Evolutionary conservation across 2,797 vertebrate genomes (phyloP), one percentile per base, ranked within the genome.

Genomic region (Amblyopsis hoosieri): DNA sequence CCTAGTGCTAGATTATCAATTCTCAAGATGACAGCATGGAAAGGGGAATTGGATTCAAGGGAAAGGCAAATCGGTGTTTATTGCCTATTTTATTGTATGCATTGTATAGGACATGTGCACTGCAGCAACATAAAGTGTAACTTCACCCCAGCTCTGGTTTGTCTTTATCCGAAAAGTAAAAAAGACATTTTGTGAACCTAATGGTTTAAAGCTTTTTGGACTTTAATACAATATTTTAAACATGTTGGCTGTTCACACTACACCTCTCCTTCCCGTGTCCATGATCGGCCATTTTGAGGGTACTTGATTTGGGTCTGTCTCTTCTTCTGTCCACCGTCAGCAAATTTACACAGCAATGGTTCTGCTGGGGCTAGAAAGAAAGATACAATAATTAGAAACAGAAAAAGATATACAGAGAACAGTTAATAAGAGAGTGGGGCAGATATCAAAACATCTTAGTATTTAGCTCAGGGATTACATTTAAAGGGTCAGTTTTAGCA

Each of bases 271-370:
- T 99, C 97, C 85, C 97, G 92, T 84, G 95, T 94, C 97, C 97
- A 99, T 1, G 95, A 94, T 86, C 97, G 94, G 72, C 97, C 96
- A 70, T 99, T 99, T 86, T 98, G 97, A 73, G 96, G 95, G 85
- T 98, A 98, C 92, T 99, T 99, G 90, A 95, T 95, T 93, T 98
- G 97, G 91, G 95, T 98, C 91, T 98, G 97, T 67, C 97, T 91
- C 91, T 99, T 99, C 90, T 99, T 99, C 91, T 99, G 97, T 78
- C 97, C 97, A 88, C 97, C 97, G 62, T 99, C 97, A 81, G 97
- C 97, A 87, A 99, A 99, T 93, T 99, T 99, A 92, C 97, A 98
- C 91, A 99, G 93, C 91, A 99, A 92, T 67, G 97, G 97, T 90
- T 99, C 97, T 81, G 93, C 94, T 72, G 97, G 97, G 83, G 95